phyloP scores from a whole-genome alignment of 2,888 invertebrate genomes.

The Amphipyra berbera region DNA sequence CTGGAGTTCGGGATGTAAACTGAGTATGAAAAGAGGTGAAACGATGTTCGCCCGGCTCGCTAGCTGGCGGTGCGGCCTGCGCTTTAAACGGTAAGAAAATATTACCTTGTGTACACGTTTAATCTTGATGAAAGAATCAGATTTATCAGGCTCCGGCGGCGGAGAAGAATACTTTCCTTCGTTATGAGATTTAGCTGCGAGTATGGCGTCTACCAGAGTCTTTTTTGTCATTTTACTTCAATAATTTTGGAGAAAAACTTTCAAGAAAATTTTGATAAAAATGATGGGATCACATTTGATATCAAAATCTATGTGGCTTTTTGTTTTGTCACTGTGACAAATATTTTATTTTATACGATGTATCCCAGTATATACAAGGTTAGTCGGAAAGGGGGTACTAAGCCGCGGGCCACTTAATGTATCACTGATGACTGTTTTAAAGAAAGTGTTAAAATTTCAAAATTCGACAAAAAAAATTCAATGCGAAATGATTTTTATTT shows the following conservation, averaged over 20 bases:
- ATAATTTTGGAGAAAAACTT: conserved; percentile 29
- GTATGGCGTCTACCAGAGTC: conserved; percentile 70
- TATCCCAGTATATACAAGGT: too few relatives aligned
- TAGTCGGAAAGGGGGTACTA: too few relatives aligned
- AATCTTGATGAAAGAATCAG: background rate
- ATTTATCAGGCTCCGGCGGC: conserved; percentile 71
- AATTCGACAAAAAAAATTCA: too few relatives aligned
- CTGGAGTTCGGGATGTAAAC: too few relatives aligned
- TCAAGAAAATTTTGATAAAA: conserved; percentile 1
- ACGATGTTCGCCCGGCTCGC: too few relatives aligned
- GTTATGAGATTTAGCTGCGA: conserved; percentile 69
- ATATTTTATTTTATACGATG: background rate
- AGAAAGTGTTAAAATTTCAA: too few relatives aligned
- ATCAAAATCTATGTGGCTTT: conserved; percentile 44
- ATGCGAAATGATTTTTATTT: too few relatives aligned
- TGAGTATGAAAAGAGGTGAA: too few relatives aligned
- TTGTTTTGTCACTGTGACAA: conserved; percentile 9
- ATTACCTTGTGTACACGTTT: conserved; percentile 26
- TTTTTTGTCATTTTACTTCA: conserved; percentile 48
- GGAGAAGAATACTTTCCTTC: conserved; percentile 69
- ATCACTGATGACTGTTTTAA: too few relatives aligned
- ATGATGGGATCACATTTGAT: background rate
- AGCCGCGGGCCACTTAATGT: too few relatives aligned
- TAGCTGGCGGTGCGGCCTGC: too few relatives aligned
- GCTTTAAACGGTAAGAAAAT: too few relatives aligned